These are phyloP conservation scores for Ciconia nigra DNA, from an alignment of 2,797 vertebrate genomes.

Conservation along the genomic window DNA sequence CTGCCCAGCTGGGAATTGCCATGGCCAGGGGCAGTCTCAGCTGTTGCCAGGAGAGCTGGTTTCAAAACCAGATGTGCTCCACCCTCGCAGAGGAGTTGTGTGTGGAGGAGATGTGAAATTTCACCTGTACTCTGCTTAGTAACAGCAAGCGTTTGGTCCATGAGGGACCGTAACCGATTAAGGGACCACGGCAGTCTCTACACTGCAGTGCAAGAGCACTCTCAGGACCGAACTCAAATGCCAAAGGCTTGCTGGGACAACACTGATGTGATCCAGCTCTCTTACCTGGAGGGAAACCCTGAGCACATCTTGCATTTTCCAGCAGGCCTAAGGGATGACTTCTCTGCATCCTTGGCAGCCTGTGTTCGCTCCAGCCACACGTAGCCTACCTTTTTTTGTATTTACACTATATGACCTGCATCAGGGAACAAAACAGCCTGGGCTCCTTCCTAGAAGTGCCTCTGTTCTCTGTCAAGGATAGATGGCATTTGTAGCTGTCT, in stretches of 20 bases:
- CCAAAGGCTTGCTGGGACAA: background rate
- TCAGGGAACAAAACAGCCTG: background rate
- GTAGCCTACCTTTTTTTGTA: background rate
- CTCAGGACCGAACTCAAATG: background rate
- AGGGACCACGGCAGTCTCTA: background rate
- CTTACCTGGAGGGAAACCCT: background rate
- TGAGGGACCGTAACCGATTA: rapidly evolving
- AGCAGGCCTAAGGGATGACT: background rate
- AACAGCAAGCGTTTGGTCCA: background rate
- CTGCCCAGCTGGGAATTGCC: background rate
- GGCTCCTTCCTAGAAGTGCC: background rate
- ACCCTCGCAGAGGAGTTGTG: background rate
- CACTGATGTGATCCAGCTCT: background rate
- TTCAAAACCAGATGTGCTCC: background rate
- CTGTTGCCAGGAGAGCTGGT: background rate
- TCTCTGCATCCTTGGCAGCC: background rate
- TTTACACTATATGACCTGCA: background rate
- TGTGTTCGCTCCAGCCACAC: background rate
- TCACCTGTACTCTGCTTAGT: background rate
- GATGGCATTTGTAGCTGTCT: background rate
- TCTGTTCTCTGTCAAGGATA: background rate
- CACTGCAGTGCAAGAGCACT: background rate
- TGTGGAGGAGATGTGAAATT: background rate
- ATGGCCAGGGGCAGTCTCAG: background rate
- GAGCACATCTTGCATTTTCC: background rate